Conservation (phyloP, 2,888 invertebrate genomes). For the Tipula confusa region DNA sequence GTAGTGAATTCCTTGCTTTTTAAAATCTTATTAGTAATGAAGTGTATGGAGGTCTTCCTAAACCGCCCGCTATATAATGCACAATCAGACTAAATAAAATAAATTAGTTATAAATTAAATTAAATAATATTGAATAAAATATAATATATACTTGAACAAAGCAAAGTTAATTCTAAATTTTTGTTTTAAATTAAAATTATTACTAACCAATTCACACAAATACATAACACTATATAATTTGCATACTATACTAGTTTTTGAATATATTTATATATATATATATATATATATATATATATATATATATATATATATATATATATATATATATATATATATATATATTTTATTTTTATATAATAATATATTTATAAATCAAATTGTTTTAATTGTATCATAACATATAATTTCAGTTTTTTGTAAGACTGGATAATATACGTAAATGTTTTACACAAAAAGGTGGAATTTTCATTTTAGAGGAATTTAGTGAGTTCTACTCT, state of each 20-base stretch:
- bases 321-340: too few species aligned
- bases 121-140: neutral
- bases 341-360: too few species aligned
- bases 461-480: slow-evolving; percentile 98
- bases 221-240: neutral
- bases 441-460: slow-evolving; percentile 99
- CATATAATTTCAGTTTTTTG: slow-evolving; percentile 93
- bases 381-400: slow-evolving; percentile 26
- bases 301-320: too few species aligned
- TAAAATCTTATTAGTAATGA: neutral
- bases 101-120: neutral
- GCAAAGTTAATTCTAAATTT: neutral
- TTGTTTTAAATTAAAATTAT: neutral
- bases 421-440: slow-evolving; percentile 96
- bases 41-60: neutral
- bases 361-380: neutral
- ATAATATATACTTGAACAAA: neutral
- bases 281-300: too few species aligned
- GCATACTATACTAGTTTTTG: neutral
- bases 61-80: neutral
- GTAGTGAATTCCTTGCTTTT: neutral
- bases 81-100: neutral
- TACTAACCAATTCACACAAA: neutral
- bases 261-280: too few species aligned
- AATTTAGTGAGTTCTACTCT: slow-evolving; percentile 96